These are phyloP conservation scores for Whitmania pigra DNA, from an alignment of 1,140 invertebrate species.

Conservation along the genomic window DNA sequence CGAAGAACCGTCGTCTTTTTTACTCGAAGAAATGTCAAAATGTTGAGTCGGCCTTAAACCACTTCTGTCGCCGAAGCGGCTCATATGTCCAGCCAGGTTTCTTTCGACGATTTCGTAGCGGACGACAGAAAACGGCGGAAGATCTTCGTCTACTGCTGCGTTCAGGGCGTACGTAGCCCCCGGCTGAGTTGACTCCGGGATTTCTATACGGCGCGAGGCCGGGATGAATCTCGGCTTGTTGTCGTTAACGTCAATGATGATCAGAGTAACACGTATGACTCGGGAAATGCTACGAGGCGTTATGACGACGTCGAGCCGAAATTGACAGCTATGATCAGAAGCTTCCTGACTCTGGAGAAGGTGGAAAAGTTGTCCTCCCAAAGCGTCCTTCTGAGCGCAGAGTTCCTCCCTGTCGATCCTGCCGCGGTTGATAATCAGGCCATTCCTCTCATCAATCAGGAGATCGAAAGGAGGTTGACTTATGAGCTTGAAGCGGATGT, in stretches of 20 bases:
- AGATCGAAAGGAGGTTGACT: conserved; percentile 10
- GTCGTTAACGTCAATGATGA: conserved; percentile 47
- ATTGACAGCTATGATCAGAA: background rate
- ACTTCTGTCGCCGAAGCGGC: conserved; percentile 55
- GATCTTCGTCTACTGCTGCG: conserved; percentile 68
- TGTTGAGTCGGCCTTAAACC: background rate
- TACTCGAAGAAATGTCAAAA: background rate
- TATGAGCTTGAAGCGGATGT: conserved; percentile 10
- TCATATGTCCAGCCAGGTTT: background rate
- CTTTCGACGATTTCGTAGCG: conserved; percentile 61
- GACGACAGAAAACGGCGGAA: conserved; percentile 75
- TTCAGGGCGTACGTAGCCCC: conserved; percentile 45
- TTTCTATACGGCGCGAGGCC: conserved; percentile 65
- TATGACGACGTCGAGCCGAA: conserved; percentile 22
- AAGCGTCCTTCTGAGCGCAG: background rate
- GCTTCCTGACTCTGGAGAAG: background rate
- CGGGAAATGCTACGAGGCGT: conserved; percentile 20
- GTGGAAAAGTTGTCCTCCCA: background rate
- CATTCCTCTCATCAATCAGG: background rate
- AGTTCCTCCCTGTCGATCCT: conserved; percentile 14
- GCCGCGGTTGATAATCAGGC: background rate
- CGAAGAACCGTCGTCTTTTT: conserved; percentile 1
- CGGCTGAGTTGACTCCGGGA: conserved; percentile 78
- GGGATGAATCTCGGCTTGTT: conserved; percentile 33
- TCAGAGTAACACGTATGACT: conserved; percentile 26